Percentiles rank a stretch among this genome's conserved stretches.
These are phyloP conservation scores for Pogonophryne albipinna DNA, from an alignment of 2,797 vertebrate species.

Conservation along the genomic window DNA sequence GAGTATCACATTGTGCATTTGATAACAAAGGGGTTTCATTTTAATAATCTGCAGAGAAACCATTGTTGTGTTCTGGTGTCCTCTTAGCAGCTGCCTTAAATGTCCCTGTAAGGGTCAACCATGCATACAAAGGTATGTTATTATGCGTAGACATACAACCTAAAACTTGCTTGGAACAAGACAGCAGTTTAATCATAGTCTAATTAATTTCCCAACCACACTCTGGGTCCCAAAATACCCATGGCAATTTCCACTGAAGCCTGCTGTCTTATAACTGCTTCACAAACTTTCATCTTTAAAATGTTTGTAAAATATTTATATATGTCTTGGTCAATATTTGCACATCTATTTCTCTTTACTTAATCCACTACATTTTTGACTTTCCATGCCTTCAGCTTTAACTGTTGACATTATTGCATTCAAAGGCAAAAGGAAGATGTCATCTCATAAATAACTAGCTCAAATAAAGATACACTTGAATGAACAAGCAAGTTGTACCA, in stretches of 20 bases:
- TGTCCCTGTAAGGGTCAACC: constrained; percentile 20
- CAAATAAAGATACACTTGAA: background rate
- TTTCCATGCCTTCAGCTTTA: background rate
- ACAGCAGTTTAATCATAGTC: constrained; percentile 21
- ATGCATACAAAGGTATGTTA: constrained; percentile 9
- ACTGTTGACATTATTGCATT: background rate
- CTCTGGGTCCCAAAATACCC: constrained; percentile 10
- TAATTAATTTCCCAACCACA: constrained; percentile 32
- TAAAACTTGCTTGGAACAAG: constrained; percentile 35
- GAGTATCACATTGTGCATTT: constrained; percentile 4
- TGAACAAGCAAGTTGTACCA: background rate
- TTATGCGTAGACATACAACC: constrained; percentile 20
- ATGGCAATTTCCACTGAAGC: constrained; percentile 24
- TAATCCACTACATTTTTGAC: background rate
- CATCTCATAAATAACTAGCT: background rate
- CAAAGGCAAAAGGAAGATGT: background rate
- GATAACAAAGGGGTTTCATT: background rate
- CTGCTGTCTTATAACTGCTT: background rate
- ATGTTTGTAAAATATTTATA: background rate
- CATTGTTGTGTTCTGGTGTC: constrained; percentile 8
- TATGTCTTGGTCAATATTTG: background rate
- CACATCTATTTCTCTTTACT: background rate
- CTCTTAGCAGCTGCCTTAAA: constrained; percentile 8
- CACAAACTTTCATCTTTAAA: background rate
- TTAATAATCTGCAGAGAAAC: constrained; percentile 3